Conservation (phyloP, 2,888 invertebrate genomes). For the Drosophila histrio region DNA sequence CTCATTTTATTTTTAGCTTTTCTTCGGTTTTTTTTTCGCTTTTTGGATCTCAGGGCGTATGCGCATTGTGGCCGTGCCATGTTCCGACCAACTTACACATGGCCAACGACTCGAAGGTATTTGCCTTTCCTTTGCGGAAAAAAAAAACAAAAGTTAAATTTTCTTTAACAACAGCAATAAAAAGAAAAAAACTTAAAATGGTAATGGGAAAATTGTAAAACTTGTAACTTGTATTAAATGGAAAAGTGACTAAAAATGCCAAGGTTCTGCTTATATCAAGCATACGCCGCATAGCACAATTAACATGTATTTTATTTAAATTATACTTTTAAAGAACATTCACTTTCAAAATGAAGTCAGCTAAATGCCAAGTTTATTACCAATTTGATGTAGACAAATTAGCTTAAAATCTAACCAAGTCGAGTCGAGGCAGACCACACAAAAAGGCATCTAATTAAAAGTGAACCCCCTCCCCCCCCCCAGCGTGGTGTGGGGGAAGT, state of each 20-base stretch:
- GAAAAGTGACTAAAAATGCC: not conserved
- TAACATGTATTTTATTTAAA: not conserved
- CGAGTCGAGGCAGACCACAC: conserved; percentile 42
- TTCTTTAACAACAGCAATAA: not conserved
- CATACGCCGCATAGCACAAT: conserved; percentile 37
- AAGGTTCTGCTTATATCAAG: conserved; percentile 27
- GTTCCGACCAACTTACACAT: conserved; percentile 9
- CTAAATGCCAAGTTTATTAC: conserved; percentile 16
- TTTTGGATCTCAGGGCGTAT: conserved; percentile 64
- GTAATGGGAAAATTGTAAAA: conserved; percentile 20
- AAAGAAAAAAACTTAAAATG: conserved; percentile 45
- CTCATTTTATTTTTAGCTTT: conserved; percentile 48
- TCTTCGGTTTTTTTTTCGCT: not conserved
- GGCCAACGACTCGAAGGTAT: conserved; percentile 1
- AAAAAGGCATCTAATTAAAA: conserved; percentile 67
- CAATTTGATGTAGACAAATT: conserved; percentile 11
- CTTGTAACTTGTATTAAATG: conserved; percentile 1
- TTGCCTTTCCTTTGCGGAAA: conserved; percentile 17
- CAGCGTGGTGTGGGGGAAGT: not conserved
- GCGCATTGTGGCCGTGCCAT: conserved; percentile 75
- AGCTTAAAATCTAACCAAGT: not conserved
- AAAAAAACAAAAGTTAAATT: conserved; percentile 38
- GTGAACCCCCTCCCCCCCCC: not conserved
- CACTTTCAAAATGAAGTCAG: not conserved
- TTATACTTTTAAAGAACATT: not conserved